Conservation (phyloP, 2,888 invertebrate genomes). For the Sympetrum striolatum region DNA sequence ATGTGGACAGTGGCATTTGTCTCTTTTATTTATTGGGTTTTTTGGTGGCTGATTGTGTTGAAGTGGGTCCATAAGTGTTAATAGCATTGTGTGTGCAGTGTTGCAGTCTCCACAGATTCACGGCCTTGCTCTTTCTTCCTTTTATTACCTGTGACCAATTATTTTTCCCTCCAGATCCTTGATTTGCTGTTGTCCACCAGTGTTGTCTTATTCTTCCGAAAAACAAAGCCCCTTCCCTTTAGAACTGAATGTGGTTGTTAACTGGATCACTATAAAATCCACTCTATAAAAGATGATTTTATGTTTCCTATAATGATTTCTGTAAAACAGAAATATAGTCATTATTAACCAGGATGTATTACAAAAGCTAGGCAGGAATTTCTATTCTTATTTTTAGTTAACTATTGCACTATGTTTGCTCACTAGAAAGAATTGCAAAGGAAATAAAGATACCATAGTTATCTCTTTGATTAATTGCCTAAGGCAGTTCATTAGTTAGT, state of each 20-base stretch:
- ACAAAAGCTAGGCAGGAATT: no score
- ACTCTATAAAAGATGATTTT: background rate
- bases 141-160: background rate
- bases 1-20: constrained; percentile 24
- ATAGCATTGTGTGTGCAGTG: constrained; percentile 34
- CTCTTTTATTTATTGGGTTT: constrained; percentile 24
- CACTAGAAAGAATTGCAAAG: no score
- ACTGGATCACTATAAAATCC: background rate
- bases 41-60: constrained; percentile 35
- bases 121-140: constrained; percentile 24
- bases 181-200: constrained; percentile 14
- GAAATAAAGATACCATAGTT: no score
- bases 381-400: no score
- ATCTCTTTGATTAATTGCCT: no score
- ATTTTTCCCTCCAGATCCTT: background rate
- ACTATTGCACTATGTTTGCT: no score
- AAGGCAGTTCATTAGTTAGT: no score
- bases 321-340: no score
- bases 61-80: constrained; percentile 32
- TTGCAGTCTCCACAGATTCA: constrained; percentile 31
- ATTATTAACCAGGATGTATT: no score
- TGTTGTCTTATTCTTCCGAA: background rate
- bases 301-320: no score
- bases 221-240: background rate
- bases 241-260: background rate